Evolutionary conservation across 2,797 vertebrate species (phyloP).

Genomic region (Crenuchus spilurus): DNA sequence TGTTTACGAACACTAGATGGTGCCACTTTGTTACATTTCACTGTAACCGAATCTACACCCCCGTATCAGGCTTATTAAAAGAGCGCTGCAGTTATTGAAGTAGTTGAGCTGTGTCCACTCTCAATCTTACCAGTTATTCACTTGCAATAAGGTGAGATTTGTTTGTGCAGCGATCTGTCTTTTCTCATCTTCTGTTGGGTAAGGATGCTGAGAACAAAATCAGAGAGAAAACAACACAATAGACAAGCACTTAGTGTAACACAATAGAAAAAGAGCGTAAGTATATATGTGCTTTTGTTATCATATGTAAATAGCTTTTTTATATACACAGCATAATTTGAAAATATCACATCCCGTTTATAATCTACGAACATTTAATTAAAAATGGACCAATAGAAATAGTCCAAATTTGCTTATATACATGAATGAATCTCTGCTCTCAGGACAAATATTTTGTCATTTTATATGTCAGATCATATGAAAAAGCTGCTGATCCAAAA

Average conservation of each 20-base stretch:
- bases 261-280: not conserved
- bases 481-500: too few relatives aligned
- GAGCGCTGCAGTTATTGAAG: not conserved
- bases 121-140: constrained; percentile 95
- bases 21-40: constrained; percentile 46
- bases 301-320: too few relatives aligned
- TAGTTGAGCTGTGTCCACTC: not conserved
- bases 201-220: constrained; percentile 84
- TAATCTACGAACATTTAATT: too few relatives aligned
- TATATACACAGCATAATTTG: too few relatives aligned
- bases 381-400: too few relatives aligned
- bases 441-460: too few relatives aligned
- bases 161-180: constrained; percentile 96
- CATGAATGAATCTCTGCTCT: too few relatives aligned
- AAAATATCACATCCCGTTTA: too few relatives aligned
- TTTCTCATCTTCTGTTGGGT: constrained; percentile 98
- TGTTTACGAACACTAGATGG: constrained; percentile 79
- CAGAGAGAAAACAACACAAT: not conserved
- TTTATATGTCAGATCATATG: too few relatives aligned
- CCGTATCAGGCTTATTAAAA: too few relatives aligned
- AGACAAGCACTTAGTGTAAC: not conserved
- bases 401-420: too few relatives aligned
- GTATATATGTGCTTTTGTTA: not conserved
- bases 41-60: not conserved
- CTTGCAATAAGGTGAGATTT: constrained; percentile 95